Base-by-base conservation (phyloP, 1,140 invertebrate species). In the Spodoptera litura region DNA sequence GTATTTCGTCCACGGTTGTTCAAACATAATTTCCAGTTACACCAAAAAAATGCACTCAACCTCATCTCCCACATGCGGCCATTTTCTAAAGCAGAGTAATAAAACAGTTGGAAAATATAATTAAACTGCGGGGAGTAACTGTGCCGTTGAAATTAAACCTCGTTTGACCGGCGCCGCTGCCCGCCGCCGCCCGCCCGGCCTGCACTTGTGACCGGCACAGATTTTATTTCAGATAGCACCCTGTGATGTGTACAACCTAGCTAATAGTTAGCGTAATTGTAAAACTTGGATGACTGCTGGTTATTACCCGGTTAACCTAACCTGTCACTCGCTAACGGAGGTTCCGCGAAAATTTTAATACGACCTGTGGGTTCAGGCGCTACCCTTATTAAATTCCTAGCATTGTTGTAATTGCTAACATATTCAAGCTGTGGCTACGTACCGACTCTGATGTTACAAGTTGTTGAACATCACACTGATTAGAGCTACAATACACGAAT, bases 91-190 rank as follows among this genome's bases (percentile, higher is more conserved):
- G 49, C 49, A 31, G 66, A 70, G 66, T 53, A 70, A 53, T 70
- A 70, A 53, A 70, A 52, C 66, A 70, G 66, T 31, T 70, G 66
- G 66, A 70, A 70, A 70, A 70, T 70, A 53, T 70, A 70, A 70
- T 70, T 70, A 53, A 70, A 70, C 20, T n/a, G 66, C 25, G 66
- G 58, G 55, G 38, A 49, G 38, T 49, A 66, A 49, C 62, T 49
- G 62, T 59, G 56, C 0, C 56, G 56, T 35, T 49, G n/a, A 66
- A 49, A 38, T 49, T 38, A 49, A 66, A 38, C 38, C 62, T 25
- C 35, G 62, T 49, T 49, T 66, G 62, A 15, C 9, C 62, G 38
- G 15, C 62, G 66, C 49, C 66, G 49, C 13, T 49, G 66, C 49
- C 64, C 20, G 64, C 9, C 49, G 25, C 20, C 1, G 20, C 20